Evolutionary conservation across 2,888 invertebrate genomes (phyloP).

Genomic region (Ferrisia virgata): DNA sequence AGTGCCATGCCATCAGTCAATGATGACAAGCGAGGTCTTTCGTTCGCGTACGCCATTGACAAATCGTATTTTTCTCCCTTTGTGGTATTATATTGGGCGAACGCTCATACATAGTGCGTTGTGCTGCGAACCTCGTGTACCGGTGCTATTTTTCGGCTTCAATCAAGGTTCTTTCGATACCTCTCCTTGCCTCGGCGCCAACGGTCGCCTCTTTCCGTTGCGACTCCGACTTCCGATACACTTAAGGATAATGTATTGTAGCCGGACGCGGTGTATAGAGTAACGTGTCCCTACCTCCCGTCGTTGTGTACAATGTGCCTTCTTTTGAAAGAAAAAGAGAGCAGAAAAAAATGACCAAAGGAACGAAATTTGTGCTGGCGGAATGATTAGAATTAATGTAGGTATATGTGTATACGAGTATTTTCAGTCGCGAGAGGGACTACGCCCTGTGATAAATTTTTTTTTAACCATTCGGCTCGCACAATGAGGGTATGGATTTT

Average conservation of each 20-base stretch:
- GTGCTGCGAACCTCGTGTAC: neutral
- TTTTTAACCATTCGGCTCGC: too few species aligned
- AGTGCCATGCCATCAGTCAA: slow-evolving; percentile 44
- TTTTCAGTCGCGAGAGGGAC: too few species aligned
- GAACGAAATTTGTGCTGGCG: too few species aligned
- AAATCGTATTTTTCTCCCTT: slow-evolving; percentile 37
- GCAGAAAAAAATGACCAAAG: too few species aligned
- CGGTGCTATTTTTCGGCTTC: neutral
- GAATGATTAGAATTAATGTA: neutral
- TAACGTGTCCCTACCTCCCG: neutral
- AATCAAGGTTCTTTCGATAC: neutral
- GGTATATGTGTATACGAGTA: neutral
- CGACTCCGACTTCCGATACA: neutral
- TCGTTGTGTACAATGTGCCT: too few species aligned
- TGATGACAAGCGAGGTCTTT: slow-evolving; percentile 44
- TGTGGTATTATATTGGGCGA: neutral
- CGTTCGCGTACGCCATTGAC: slow-evolving; percentile 26
- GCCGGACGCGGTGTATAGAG: neutral
- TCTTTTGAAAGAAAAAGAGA: too few species aligned
- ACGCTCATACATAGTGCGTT: neutral
- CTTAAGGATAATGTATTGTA: neutral
- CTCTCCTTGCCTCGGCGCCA: neutral
- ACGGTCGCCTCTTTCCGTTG: neutral
- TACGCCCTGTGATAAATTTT: too few species aligned
- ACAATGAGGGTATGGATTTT: too few species aligned